Evolutionary conservation across 92 coral and sea anemone species (phyloP).

Genomic region (Virgularia gustaviana): DNA sequence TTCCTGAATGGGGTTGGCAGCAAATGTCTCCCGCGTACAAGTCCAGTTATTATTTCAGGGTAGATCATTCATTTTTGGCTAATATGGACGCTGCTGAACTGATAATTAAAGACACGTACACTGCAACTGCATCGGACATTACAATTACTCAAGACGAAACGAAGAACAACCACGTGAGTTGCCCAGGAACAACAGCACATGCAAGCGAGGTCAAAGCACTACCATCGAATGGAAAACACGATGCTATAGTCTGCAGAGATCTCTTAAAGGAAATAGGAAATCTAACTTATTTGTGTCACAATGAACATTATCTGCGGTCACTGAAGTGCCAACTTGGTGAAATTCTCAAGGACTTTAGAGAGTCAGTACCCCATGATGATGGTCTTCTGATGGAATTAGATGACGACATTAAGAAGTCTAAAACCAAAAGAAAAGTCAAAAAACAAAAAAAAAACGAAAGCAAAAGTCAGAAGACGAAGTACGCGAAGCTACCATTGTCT

Average conservation of each 20-base stretch:
- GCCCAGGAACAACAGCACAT: background rate
- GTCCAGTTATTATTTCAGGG: slow-evolving; percentile 16
- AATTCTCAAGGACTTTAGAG: background rate
- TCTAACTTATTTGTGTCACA: slow-evolving; percentile 12
- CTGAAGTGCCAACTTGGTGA: slow-evolving; percentile 6
- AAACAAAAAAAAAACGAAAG: background rate
- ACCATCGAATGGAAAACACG: background rate
- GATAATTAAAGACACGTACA: background rate
- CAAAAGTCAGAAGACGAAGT: slow-evolving; percentile 4
- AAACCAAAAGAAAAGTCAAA: too few relatives aligned
- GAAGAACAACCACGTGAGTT: background rate
- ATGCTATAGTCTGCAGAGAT: background rate
- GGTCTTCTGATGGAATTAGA: slow-evolving; percentile 18
- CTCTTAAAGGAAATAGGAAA: slow-evolving; percentile 20
- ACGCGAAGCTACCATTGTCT: slow-evolving; percentile 21
- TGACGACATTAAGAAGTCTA: too few relatives aligned
- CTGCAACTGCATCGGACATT: too few relatives aligned
- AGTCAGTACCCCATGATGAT: background rate
- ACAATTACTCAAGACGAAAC: background rate
- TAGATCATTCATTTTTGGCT: slow-evolving; percentile 26
- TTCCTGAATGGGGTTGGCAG: slow-evolving; percentile 44
- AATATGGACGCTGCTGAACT: background rate
- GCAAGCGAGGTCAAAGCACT: too few relatives aligned
- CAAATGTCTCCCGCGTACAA: slow-evolving; percentile 22
- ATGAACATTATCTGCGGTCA: slow-evolving; percentile 3